Percentiles rank a stretch among this genome's conserved stretches.
phyloP scores from a whole-genome alignment of 2,113 vertebrate species.

The Phaethon lepturus region DNA sequence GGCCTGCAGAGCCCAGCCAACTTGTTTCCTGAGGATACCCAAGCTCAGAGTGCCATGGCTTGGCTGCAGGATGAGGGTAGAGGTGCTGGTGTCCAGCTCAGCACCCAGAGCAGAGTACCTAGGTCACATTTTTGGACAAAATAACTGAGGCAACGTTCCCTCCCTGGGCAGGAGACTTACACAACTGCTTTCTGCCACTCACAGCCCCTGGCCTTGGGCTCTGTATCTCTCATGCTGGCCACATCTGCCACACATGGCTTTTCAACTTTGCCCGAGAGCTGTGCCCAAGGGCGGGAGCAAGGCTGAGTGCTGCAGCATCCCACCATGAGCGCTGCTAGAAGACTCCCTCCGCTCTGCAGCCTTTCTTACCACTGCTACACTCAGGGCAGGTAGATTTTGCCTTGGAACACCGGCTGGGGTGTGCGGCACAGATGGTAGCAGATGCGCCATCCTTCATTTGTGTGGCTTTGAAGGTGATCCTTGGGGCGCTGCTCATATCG shows the following conservation, averaged over 20 bases:
- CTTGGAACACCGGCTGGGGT: accelerated
- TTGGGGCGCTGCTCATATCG: not conserved
- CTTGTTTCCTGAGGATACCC: not conserved
- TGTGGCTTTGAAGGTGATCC: not conserved
- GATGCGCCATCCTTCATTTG: not conserved
- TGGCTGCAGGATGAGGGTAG: not conserved
- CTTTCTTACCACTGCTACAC: not conserved
- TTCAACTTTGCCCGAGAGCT: not conserved
- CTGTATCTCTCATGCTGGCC: not conserved
- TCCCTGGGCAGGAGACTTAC: not conserved
- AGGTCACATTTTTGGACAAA: not conserved
- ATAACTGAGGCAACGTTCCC: not conserved
- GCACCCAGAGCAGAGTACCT: not conserved
- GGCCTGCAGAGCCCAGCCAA: not conserved
- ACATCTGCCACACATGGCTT: not conserved
- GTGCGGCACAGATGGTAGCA: not conserved
- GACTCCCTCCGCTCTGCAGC: not conserved
- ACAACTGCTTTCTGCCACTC: not conserved
- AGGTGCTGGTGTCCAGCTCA: not conserved
- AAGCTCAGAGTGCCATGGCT: not conserved
- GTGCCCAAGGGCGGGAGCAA: too few relatives aligned
- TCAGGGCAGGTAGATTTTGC: not conserved
- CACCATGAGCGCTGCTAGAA: not conserved
- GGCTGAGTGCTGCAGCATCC: not conserved
- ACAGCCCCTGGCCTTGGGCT: accelerated